Evolutionary conservation across 1,140 invertebrate species (phyloP), one percentile per base, ranked within the genome.

Genomic region (Antheraea pernyi): DNA sequence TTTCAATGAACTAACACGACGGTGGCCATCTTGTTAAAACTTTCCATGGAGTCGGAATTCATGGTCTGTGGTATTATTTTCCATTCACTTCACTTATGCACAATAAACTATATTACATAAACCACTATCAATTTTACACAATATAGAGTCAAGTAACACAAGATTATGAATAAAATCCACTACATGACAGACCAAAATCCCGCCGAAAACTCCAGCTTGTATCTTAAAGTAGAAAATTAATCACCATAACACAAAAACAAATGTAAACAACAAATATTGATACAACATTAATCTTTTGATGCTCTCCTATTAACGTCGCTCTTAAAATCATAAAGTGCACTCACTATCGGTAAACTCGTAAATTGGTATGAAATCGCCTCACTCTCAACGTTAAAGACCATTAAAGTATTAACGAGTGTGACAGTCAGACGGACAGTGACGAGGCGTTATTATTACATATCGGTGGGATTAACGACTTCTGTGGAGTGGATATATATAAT

Each of bases 381-480:
- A 71, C 53, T 63, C 36, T 72, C 58, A n/a, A 72, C 67, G 73
- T 77, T 78, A 76, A 73, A 76, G 77, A 59, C 67, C 66, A 72
- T 82, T 78, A 75, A 78, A 75, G 59, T 77, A 76, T 80, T 80
- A 73, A 79, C 71, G 75, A 72, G 61, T 73, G 70, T 71, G 74
- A 73, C 76, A 78, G 72, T 68, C 72, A 60, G 64, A 65, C 59
- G 71, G 64, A 72, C 72, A 53, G 72, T 76, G 76, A 78, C 78
- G 60, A 59, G 22, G 67, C 79, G 67, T 48, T 69, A 65, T 62
- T 71, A 66, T 62, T 71, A 66, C 59, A 59, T 70, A 65, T 64
- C 65, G 48, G 0, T 19, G 46, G 62, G 65, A 11, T 39, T 39
- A 37, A 70, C 64, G 53, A 67, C 66, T 59, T 67, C 11, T 46